A percentile compares a stretch with the other conserved stretches of the same genome.
Evolutionary conservation across 2,888 invertebrate species (phyloP).

Genomic region (Dasypogon diadema): DNA sequence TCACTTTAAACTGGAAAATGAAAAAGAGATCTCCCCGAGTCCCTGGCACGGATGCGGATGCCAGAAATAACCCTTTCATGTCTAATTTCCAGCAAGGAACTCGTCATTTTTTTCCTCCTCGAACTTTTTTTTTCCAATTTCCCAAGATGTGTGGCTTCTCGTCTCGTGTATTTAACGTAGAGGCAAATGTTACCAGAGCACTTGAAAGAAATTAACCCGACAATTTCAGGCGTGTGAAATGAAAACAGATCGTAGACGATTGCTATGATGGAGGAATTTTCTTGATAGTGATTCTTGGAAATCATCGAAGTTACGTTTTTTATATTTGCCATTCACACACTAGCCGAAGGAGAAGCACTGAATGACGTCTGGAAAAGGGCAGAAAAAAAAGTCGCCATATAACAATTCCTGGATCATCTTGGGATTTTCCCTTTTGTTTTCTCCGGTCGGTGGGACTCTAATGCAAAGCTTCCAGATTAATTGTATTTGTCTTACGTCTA

Average conservation of each 20-base stretch:
- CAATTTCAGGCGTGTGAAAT: conserved; percentile 15
- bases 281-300: background rate
- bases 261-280: conserved; percentile 4
- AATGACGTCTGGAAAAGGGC: background rate
- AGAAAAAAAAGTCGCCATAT: background rate
- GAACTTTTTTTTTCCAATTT: background rate
- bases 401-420: background rate
- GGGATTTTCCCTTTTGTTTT: background rate
- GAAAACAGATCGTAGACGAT: background rate
- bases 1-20: background rate
- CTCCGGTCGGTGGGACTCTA: background rate
- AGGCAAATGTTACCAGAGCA: background rate
- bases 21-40: background rate
- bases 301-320: conserved; percentile 26
- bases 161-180: background rate
- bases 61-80: conserved; percentile 2
- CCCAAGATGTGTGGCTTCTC: conserved; percentile 26
- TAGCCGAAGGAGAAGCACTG: background rate
- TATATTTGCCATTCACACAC: background rate
- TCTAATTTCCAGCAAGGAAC: background rate
- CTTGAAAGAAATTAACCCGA: conserved; percentile 21
- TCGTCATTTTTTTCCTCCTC: background rate
- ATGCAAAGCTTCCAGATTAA: conserved; percentile 3
- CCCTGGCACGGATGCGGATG: too few species aligned
- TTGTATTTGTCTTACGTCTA: conserved; percentile 34